Base-by-base conservation (phyloP, 2,797 vertebrate species). In the Chlorospingus semifuscus region DNA sequence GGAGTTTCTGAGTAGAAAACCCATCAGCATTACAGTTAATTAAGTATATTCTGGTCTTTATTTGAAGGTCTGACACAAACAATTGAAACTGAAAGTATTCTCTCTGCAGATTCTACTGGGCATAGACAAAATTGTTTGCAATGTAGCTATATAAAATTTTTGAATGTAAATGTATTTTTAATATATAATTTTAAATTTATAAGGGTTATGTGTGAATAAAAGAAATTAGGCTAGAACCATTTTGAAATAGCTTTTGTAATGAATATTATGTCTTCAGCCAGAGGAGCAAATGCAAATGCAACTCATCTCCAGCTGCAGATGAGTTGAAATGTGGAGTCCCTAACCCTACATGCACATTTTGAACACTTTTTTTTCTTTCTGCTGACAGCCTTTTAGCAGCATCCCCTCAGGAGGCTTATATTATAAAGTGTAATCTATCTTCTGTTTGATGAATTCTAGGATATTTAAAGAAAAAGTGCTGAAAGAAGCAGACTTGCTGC, bases 301-400 rank as follows among this genome's bases (percentile, higher is more conserved):
- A 27, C 87, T 91, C 77, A 52, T 91, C 72, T 78, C 39, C 50
- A 86, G 64, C 86, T 95, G 83, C 50, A 44, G 57, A 65, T 49
- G 57, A 71, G 56, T 70, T 96, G 87, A 96, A 96, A 95, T 95
- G 93, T 91, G 82, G 87, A 92, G 65, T 85, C 69, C 79, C 87
- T 94, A 89, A 89, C 94, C 87, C 91, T 91, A 86, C 23, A 5
- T 12, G 70, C 50, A 65, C 50, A 61, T 63, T 83, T 72, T 15
- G 87, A 95, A 91, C 94, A 60, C 42, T 87, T 89, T 78, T 91
- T 89, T 90, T 87, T 42, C 57, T 69, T 91, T 91, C 63, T 95
- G 94, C 91, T 96, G 96, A 96, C 96, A 96, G 90, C 90, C 91
- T 96, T 96, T 96, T 95, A 96, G 96, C 82, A 78, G 83, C 76